Conservation (phyloP, 2,888 invertebrate genomes). For the Quadriops clusia region DNA sequence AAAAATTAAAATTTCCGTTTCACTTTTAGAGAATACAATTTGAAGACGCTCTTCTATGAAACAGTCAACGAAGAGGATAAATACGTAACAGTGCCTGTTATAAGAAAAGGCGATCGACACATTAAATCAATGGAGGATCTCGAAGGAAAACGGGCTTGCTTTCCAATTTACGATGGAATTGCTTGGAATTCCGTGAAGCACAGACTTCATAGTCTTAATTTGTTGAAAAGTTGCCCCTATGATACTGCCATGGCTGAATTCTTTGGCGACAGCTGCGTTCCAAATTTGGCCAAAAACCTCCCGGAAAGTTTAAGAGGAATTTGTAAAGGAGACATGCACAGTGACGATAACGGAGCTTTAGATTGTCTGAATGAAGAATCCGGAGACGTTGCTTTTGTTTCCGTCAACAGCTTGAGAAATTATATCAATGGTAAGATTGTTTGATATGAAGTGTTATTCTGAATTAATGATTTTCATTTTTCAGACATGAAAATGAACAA, state of each 20-base stretch:
- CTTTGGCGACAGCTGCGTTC: constrained; percentile 57
- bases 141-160: constrained; percentile 61
- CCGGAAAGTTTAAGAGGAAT: constrained; percentile 24
- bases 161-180: constrained; percentile 67
- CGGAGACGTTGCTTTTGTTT: constrained; percentile 69
- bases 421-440: constrained; percentile 40
- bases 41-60: constrained; percentile 51
- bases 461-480: not conserved
- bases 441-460: constrained; percentile 1
- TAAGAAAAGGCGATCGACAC: constrained; percentile 42
- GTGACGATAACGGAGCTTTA: constrained; percentile 52
- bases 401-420: constrained; percentile 25
- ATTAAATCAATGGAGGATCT: constrained; percentile 52
- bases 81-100: constrained; percentile 56
- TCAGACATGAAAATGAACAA: not conserved
- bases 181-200: constrained; percentile 51
- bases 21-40: constrained; percentile 40
- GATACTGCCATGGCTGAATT: constrained; percentile 40
- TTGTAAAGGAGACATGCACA: constrained; percentile 30
- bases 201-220: constrained; percentile 32
- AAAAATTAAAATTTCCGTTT: constrained; percentile 9
- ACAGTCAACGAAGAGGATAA: constrained; percentile 46
- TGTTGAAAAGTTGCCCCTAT: constrained; percentile 35
- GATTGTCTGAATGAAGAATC: constrained; percentile 53
- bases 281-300: constrained; percentile 30